Conservation (phyloP, 2,113 vertebrate species). For the Amblyopsis rosae region DNA sequence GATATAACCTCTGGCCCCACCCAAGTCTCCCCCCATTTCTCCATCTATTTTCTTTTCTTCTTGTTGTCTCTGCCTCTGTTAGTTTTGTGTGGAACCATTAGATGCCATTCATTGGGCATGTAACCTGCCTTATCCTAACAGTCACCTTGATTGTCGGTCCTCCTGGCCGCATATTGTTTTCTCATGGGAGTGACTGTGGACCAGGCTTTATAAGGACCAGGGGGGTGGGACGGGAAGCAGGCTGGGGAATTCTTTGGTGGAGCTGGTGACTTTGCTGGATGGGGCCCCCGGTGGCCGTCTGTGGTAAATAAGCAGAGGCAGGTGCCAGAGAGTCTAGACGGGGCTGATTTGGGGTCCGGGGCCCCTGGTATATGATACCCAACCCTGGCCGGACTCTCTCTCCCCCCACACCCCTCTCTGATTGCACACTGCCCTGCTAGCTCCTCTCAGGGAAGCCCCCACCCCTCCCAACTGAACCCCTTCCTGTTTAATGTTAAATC, state of each 20-base stretch:
- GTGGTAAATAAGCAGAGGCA: slow-evolving; percentile 96
- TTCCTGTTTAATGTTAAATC: slow-evolving; percentile 89
- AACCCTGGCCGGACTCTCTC: slow-evolving; percentile 74
- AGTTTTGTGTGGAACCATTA: neutral
- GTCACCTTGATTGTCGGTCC: neutral
- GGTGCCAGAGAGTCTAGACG: slow-evolving; percentile 99
- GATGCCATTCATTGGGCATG: neutral
- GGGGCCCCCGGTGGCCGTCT: slow-evolving; percentile 87
- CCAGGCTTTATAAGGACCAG: slow-evolving; percentile 45
- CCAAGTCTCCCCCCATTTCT: slow-evolving; percentile 12
- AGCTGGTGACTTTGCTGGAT: slow-evolving; percentile 59
- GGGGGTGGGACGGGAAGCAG: slow-evolving; percentile 64
- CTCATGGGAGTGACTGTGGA: slow-evolving; percentile 76
- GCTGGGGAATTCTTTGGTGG: slow-evolving; percentile 53
- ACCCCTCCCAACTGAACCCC: slow-evolving; percentile 73
- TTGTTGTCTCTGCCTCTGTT: neutral
- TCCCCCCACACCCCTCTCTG: slow-evolving; percentile 62
- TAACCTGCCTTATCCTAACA: too few species aligned
- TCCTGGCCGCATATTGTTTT: neutral
- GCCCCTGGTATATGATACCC: slow-evolving; percentile 96
- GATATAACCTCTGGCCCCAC: slow-evolving; percentile 65
- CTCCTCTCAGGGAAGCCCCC: slow-evolving; percentile 77
- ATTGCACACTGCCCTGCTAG: slow-evolving; percentile 84
- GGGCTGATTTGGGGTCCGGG: slow-evolving; percentile 89
- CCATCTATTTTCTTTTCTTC: neutral